A percentile compares a stretch with the other conserved stretches of the same genome.
Conservation (phyloP, 2,888 invertebrate species). For the Cotesia congregata region DNA sequence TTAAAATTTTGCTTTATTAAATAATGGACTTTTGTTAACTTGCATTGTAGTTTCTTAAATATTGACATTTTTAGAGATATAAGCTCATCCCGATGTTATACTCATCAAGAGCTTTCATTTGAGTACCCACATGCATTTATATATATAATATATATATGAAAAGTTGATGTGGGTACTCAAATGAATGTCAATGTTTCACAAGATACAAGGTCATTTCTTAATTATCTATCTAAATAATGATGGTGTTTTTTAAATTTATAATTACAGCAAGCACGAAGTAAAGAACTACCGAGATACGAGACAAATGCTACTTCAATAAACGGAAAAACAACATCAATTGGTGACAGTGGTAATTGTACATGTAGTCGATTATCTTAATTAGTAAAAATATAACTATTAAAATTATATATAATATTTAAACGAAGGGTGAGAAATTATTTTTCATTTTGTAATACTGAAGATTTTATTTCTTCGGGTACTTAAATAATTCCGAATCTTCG, state of each 20-base stretch:
- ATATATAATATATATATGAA: too few relatives aligned
- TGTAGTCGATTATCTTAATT: constrained; percentile 68
- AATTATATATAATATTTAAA: background rate
- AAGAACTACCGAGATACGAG: constrained; percentile 84
- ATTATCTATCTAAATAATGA: background rate
- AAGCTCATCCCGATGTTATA: too few relatives aligned
- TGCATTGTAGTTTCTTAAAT: too few relatives aligned
- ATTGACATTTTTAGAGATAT: too few relatives aligned
- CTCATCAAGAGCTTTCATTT: too few relatives aligned
- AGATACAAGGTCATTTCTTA: too few relatives aligned
- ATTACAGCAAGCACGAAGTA: constrained; percentile 85
- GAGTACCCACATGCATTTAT: too few relatives aligned
- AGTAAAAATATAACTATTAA: background rate
- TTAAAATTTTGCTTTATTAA: too few relatives aligned
- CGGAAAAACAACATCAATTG: constrained; percentile 79
- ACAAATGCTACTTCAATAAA: constrained; percentile 80
- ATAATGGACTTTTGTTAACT: too few relatives aligned
- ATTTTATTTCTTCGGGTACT: background rate
- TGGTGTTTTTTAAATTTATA: constrained; percentile 32
- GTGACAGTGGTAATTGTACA: constrained; percentile 78
- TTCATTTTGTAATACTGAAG: constrained; percentile 1
- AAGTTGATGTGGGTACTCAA: too few relatives aligned
- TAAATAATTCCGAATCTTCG: constrained; percentile 1
- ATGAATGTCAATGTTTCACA: too few relatives aligned
- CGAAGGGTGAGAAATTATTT: constrained; percentile 4